Evolutionary conservation across 2,888 invertebrate genomes (phyloP).

Genomic region (Watsonalla binaria): DNA sequence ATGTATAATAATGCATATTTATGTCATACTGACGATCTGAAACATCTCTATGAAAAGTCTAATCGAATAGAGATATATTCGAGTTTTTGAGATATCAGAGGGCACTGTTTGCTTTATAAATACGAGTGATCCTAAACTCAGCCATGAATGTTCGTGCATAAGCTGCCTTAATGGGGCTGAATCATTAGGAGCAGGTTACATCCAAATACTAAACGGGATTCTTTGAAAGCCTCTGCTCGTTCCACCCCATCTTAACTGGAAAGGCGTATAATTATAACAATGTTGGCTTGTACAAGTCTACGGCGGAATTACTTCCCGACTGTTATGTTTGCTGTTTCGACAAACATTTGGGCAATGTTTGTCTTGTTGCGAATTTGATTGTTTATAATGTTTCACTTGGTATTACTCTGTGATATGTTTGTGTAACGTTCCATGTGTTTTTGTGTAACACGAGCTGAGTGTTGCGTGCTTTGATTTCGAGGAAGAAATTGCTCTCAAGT

Average conservation of each 20-base stretch:
- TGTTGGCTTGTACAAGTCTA: conserved; percentile 9
- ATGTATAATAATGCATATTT: too few species aligned
- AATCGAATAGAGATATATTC: too few species aligned
- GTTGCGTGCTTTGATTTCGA: not conserved
- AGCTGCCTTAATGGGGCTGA: conserved; percentile 2
- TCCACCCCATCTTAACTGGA: conserved; percentile 14
- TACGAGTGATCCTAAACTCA: not conserved
- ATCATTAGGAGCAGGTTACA: conserved; percentile 2
- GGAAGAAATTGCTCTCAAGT: too few species aligned
- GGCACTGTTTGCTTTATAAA: not conserved
- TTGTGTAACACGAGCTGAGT: not conserved
- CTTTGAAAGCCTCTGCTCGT: conserved; percentile 6
- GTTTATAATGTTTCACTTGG: conserved; percentile 1
- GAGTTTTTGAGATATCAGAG: too few species aligned
- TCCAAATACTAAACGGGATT: not conserved
- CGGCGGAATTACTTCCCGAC: conserved; percentile 7
- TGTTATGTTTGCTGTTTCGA: conserved; percentile 6
- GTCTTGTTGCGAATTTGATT: conserved; percentile 1
- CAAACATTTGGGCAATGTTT: conserved; percentile 2
- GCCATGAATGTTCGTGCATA: not conserved
- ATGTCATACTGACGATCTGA: too few species aligned
- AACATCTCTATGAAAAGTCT: too few species aligned
- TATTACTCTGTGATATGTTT: not conserved
- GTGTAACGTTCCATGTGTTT: not conserved
- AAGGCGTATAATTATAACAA: conserved; percentile 10